Conservation (phyloP, 2,797 vertebrate species). For the Naso thynnoides region DNA sequence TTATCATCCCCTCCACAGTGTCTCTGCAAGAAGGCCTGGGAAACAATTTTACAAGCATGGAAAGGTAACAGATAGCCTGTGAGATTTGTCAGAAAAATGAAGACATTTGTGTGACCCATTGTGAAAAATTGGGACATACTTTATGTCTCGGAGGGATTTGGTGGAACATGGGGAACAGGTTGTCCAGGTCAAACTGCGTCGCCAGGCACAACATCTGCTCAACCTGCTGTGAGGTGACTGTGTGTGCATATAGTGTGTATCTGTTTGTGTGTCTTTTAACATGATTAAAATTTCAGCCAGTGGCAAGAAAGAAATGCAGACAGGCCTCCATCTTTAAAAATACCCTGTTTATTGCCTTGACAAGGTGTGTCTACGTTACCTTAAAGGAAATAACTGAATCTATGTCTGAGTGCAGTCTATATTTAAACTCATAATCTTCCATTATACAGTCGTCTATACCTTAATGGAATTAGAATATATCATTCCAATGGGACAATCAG, state of each 20-base stretch:
- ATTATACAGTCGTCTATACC: conserved; percentile 49
- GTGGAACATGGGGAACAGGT: conserved; percentile 53
- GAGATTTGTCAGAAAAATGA: conserved; percentile 37
- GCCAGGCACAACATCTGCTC: conserved; percentile 69
- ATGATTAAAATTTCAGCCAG: conserved; percentile 47
- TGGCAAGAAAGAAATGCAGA: conserved; percentile 4
- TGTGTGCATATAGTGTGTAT: conserved; percentile 16
- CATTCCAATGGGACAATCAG: conserved; percentile 67
- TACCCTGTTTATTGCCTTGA: conserved; percentile 27
- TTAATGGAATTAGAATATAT: conserved; percentile 68
- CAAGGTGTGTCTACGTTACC: background rate
- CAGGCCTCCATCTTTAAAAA: conserved; percentile 7
- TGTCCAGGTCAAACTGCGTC: conserved; percentile 52
- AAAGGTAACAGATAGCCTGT: conserved; percentile 47
- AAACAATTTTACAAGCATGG: conserved; percentile 47
- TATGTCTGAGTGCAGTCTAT: conserved; percentile 22
- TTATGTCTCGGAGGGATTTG: conserved; percentile 68
- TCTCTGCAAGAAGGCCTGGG: conserved; percentile 52
- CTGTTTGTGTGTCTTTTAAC: conserved; percentile 36
- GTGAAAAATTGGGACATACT: conserved; percentile 66
- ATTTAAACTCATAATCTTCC: background rate
- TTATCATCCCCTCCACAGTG: conserved; percentile 65
- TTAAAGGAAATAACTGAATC: conserved; percentile 12
- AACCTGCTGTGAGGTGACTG: conserved; percentile 41
- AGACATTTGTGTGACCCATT: conserved; percentile 48